These are phyloP conservation scores for Wiebesia pumilae DNA, from an alignment of 1,140 invertebrate genomes.

Conservation along the genomic window DNA sequence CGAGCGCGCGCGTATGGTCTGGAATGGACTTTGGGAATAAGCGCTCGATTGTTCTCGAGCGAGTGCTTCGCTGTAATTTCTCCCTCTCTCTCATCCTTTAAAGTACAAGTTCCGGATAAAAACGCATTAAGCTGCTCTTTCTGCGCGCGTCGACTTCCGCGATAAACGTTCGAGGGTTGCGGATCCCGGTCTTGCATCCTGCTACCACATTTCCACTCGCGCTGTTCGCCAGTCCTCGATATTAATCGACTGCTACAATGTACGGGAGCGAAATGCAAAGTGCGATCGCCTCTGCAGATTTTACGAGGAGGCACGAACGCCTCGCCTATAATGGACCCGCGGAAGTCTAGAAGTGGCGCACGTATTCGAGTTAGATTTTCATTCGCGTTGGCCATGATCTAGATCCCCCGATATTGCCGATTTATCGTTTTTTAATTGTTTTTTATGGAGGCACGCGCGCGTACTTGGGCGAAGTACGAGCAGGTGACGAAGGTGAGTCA, in stretches of 20 bases:
- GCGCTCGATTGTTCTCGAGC: conserved; percentile 1
- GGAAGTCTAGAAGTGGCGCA: not conserved
- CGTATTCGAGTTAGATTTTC: not conserved
- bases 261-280: not conserved
- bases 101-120: conserved; percentile 16
- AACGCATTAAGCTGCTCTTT: conserved; percentile 5
- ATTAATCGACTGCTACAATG: not conserved
- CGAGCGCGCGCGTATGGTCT: not conserved
- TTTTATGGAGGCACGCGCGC: no score
- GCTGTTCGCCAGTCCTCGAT: no score
- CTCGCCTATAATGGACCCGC: no score
- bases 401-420: no score
- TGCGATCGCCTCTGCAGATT: not conserved
- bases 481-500: no score
- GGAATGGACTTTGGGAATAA: conserved; percentile 5
- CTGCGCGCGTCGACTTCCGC: not conserved
- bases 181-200: not conserved
- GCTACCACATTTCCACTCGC: not conserved
- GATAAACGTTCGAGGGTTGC: no score
- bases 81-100: not conserved
- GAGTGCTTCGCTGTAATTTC: not conserved
- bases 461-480: no score
- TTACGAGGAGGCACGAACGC: no score
- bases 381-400: no score
- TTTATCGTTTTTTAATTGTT: no score